A percentile compares a stretch with the other conserved stretches of the same genome.
These are phyloP conservation scores for Pocillopora meandrina DNA, from an alignment of 92 coral and sea anemone species.

Conservation along the genomic window DNA sequence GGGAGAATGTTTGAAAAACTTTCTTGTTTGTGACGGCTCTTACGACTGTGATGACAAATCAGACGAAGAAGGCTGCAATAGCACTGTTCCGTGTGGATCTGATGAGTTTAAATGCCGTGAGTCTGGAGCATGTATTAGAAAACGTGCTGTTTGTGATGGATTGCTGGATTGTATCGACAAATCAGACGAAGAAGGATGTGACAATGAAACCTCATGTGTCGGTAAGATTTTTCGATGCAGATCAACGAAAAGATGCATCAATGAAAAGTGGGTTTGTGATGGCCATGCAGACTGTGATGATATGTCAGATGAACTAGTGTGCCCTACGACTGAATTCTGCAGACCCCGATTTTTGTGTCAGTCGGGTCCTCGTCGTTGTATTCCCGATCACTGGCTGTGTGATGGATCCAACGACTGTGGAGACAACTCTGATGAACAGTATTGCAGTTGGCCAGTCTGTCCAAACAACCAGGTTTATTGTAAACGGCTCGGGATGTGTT, in stretches of 20 bases:
- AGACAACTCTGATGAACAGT: constrained; percentile 62
- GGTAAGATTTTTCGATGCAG: background rate
- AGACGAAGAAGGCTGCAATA: constrained; percentile 45
- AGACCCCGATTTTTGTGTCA: background rate
- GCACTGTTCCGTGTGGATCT: background rate
- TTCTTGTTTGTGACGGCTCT: constrained; percentile 46
- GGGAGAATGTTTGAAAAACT: constrained; percentile 13
- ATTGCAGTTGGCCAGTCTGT: constrained; percentile 24
- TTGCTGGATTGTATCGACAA: too few species aligned
- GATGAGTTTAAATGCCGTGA: background rate
- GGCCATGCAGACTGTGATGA: background rate
- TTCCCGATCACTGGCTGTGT: constrained; percentile 45
- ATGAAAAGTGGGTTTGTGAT: constrained; percentile 1
- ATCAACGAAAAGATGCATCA: background rate
- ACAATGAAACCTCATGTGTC: background rate
- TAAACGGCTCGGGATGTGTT: constrained; percentile 24
- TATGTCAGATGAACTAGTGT: background rate
- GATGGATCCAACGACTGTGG: constrained; percentile 52
- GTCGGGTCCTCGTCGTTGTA: constrained; percentile 14
- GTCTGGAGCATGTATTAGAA: background rate
- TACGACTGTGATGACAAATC: constrained; percentile 46
- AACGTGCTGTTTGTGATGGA: too few species aligned
- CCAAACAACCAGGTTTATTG: background rate
- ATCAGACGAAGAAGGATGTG: too few species aligned
- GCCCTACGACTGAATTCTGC: background rate